These are phyloP conservation scores for Pocillopora verrucosa DNA, from an alignment of 64 coral and sea anemone species.

Conservation along the genomic window DNA sequence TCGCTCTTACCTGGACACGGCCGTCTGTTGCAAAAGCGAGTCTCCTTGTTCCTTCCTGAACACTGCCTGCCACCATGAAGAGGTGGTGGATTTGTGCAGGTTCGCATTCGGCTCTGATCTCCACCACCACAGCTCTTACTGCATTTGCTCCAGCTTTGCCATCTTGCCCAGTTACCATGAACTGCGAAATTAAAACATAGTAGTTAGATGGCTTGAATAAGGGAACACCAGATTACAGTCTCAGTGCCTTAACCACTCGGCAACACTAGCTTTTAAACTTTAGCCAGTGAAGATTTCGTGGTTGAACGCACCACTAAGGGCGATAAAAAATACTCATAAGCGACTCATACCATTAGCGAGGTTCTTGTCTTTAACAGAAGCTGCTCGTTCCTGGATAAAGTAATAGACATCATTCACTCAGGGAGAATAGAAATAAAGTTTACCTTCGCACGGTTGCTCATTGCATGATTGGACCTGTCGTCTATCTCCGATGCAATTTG, in stretches of 20 bases:
- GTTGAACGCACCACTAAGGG: no score
- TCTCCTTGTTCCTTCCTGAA: neutral
- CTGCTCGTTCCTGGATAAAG: no score
- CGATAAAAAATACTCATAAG: no score
- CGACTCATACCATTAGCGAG: no score
- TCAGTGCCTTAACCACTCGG: no score
- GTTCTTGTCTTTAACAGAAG: no score
- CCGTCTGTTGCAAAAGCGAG: neutral
- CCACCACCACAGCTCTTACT: neutral
- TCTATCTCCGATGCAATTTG: slow-evolving; percentile 43
- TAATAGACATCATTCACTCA: neutral
- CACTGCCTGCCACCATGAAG: slow-evolving; percentile 29
- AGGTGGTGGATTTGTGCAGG: slow-evolving; percentile 23
- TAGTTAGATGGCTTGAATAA: no score
- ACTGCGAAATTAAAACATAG: neutral
- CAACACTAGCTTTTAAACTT: no score
- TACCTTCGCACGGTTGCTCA: slow-evolving; percentile 14
- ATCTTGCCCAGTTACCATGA: slow-evolving; percentile 11
- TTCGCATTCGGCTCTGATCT: slow-evolving; percentile 5
- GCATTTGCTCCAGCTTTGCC: slow-evolving; percentile 20
- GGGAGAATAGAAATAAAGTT: no score
- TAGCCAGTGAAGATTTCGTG: no score
- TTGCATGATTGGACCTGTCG: slow-evolving; percentile 45
- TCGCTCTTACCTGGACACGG: slow-evolving; percentile 15
- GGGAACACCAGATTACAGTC: no score